Evolutionary conservation across 2,888 invertebrate species (phyloP).

Genomic region (Diarsia mendica): DNA sequence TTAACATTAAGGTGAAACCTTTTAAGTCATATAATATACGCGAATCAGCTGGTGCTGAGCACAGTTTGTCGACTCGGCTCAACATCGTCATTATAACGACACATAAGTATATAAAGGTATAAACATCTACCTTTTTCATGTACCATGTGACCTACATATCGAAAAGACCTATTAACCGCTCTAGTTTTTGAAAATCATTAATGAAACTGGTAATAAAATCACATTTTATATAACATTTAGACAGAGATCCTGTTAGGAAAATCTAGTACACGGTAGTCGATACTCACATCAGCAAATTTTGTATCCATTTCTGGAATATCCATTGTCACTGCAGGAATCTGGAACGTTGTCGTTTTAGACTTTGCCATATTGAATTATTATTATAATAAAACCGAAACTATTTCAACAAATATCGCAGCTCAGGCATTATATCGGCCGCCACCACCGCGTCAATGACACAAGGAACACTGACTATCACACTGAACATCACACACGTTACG

Average conservation of each 20-base stretch:
- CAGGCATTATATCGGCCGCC: constrained; percentile 73
- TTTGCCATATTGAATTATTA: constrained; percentile 74
- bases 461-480: constrained; percentile 73
- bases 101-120: constrained; percentile 28
- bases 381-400: constrained; percentile 66
- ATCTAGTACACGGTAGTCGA: constrained; percentile 20
- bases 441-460: constrained; percentile 72
- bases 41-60: constrained; percentile 58
- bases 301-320: constrained; percentile 80
- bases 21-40: constrained; percentile 23
- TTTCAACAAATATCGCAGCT: constrained; percentile 71
- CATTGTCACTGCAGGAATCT: constrained; percentile 79
- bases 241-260: constrained; percentile 4
- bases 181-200: constrained; percentile 8
- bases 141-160: constrained; percentile 63
- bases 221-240: constrained; percentile 14
- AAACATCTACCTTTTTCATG: constrained; percentile 21
- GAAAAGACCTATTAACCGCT: constrained; percentile 37
- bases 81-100: constrained; percentile 52
- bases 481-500: constrained; percentile 76
- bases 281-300: constrained; percentile 84
- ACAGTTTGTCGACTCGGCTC: constrained; percentile 27
- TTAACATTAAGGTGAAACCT: constrained; percentile 19
- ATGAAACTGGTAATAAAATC: constrained; percentile 2
- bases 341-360: constrained; percentile 71